Evolutionary conservation across 2,797 vertebrate genomes (phyloP), one percentile per base, ranked within the genome.

Genomic region (Eleutherodactylus coqui): DNA sequence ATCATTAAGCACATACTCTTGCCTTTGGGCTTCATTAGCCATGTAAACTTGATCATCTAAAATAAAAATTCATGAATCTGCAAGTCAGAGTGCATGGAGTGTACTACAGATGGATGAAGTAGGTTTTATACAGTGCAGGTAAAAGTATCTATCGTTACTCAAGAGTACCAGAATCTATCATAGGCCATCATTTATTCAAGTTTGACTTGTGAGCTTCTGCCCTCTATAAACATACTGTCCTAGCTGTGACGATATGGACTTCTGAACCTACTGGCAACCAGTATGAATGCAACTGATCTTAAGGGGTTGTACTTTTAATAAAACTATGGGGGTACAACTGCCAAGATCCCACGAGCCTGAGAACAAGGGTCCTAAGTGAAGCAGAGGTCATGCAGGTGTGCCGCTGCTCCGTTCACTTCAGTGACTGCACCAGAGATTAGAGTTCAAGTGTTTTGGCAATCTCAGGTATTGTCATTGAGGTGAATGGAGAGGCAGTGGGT

Each of bases 1-100:
- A 83, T 96, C 94, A 38, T 92, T 95, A 92, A 96, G 87, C 81
- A 96, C 90, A 16, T 95, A 96, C 72, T 97, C 96, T 32, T 90
- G 53, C 27, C 89, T 51, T 32, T 76, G 73, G 0, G 32, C 17
- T 14, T 93, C 91, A 6, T 90, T 87, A 0, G 84, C 17, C 85
- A 96, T 79, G 85, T 88, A 95, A 85, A 96, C 95, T 0, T 83
- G 88, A n/a, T 97, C 96, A 3, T 91, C 96, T 92, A 79, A 47
- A 29, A 32, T 64, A 32, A 10, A 53, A 4, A 58, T 10, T 9
- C 21, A 72, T n/a, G 3, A 43, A 1, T 11, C 69, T 41, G 2
- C 9, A 70, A 34, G 17, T 64, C 19, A 24, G 32, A 8, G 32
- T 19, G 21, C 13, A 29, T 4, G 27, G 32, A 27, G n/a, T n/a